Evolutionary conservation across 23 tunicate genomes (phyloP).

Genomic region (Clavelina lepadiformis): DNA sequence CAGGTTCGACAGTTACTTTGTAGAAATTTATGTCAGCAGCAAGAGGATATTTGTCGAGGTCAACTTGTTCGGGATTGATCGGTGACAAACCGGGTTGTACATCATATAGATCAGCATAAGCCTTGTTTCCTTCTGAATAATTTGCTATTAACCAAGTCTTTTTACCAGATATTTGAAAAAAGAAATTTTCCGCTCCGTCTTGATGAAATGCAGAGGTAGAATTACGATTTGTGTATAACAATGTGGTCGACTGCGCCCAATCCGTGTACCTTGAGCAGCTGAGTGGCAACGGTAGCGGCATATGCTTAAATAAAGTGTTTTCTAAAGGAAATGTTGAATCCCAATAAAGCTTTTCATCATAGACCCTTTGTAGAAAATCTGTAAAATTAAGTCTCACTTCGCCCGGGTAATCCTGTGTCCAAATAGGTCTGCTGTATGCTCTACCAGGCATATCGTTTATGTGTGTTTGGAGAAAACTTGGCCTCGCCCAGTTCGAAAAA

Average conservation of each 20-base stretch:
- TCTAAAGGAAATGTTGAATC: slow-evolving; percentile 21
- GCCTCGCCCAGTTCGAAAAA: not conserved
- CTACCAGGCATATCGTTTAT: slow-evolving; percentile 1
- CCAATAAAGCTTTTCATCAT: slow-evolving; percentile 18
- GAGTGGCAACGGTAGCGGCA: slow-evolving; percentile 13
- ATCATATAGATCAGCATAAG: slow-evolving; percentile 21
- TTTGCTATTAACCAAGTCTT: slow-evolving; percentile 25
- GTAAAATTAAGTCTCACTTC: slow-evolving; percentile 18
- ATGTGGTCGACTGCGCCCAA: not conserved
- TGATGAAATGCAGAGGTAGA: slow-evolving; percentile 31
- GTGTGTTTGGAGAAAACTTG: not conserved
- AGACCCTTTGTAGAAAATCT: not conserved
- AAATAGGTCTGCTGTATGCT: slow-evolving; percentile 18
- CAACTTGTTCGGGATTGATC: slow-evolving; percentile 20
- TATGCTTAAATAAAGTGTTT: slow-evolving; percentile 1
- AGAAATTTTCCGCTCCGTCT: slow-evolving; percentile 24
- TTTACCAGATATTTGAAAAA: slow-evolving; percentile 13
- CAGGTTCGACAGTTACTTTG: slow-evolving; percentile 11
- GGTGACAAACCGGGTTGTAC: slow-evolving; percentile 24
- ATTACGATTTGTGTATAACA: slow-evolving; percentile 13
- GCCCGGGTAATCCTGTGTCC: slow-evolving; percentile 20
- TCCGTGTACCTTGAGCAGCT: not conserved
- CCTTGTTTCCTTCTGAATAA: slow-evolving; percentile 1
- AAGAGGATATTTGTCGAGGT: slow-evolving; percentile 8
- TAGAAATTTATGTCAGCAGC: slow-evolving; percentile 12